A percentile compares a stretch with the other conserved stretches of the same genome.
phyloP scores from a whole-genome alignment of 2,797 vertebrate genomes.

The Sphaeramia orbicularis region DNA sequence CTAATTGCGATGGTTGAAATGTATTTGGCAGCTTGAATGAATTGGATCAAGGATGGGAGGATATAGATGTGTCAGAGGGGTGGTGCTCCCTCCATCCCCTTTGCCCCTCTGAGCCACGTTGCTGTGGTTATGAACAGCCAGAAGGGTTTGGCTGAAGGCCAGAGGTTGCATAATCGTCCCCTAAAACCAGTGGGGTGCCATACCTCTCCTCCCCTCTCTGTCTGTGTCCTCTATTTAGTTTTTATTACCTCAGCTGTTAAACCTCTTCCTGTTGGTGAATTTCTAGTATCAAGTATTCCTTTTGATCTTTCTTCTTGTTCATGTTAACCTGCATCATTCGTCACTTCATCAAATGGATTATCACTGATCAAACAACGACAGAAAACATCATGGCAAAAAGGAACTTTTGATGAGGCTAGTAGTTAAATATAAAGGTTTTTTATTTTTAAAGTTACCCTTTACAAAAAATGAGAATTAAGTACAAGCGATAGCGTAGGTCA shows the following conservation, averaged over 20 bases:
- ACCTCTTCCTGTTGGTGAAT: constrained; percentile 36
- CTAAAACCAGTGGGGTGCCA: constrained; percentile 70
- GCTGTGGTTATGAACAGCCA: constrained; percentile 47
- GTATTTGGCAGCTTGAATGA: background rate
- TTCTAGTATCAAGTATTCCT: constrained; percentile 2
- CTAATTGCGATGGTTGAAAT: constrained; percentile 3
- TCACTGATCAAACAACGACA: too few species aligned
- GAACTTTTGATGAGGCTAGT: too few species aligned
- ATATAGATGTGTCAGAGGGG: constrained; percentile 27
- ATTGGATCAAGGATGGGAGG: constrained; percentile 29
- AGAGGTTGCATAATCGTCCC: constrained; percentile 68
- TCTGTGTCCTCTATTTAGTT: constrained; percentile 36
- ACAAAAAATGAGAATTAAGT: too few species aligned
- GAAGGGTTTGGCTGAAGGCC: constrained; percentile 61
- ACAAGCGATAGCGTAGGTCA: too few species aligned
- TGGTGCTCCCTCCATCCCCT: constrained; percentile 28
- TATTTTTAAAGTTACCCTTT: too few species aligned
- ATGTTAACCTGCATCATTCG: background rate
- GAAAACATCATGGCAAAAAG: too few species aligned
- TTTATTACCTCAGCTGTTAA: constrained; percentile 44
- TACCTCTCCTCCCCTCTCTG: constrained; percentile 30
- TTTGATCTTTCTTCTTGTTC: constrained; percentile 33
- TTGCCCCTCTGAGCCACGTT: constrained; percentile 55
- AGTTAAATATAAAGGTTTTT: too few species aligned
- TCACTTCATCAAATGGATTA: background rate